Evolutionary conservation across 2,113 vertebrate genomes (phyloP).

Genomic region (Copsychus sechellarum): DNA sequence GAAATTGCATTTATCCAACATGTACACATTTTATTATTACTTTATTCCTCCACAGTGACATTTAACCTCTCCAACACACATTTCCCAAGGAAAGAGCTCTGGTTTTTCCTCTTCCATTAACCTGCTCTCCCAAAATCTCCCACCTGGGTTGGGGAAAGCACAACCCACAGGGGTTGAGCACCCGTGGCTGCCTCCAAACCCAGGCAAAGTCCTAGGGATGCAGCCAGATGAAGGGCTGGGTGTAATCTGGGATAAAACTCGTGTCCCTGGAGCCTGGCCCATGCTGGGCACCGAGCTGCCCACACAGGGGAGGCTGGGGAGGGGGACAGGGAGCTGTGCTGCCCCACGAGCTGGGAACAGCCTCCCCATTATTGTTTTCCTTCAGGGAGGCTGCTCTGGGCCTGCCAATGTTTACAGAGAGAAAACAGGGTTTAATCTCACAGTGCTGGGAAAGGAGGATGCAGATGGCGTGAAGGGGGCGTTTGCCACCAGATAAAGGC

Average conservation of each 20-base stretch:
- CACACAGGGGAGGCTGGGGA: neutral
- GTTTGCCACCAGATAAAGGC: conserved; percentile 36
- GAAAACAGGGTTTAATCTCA: conserved; percentile 6
- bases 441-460: conserved; percentile 54
- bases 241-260: neutral
- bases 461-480: conserved; percentile 39
- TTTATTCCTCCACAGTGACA: neutral
- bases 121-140: neutral
- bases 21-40: neutral
- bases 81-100: neutral
- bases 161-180: neutral
- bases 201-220: neutral
- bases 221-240: neutral
- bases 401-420: conserved; percentile 52
- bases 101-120: neutral
- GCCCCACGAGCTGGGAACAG: neutral
- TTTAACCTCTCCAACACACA: neutral
- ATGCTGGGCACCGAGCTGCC: neutral
- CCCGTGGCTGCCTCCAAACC: neutral
- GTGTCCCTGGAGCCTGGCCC: neutral
- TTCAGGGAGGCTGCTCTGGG: conserved; percentile 29
- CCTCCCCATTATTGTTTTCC: neutral
- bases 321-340: neutral
- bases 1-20: neutral
- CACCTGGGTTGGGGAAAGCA: neutral